These are phyloP conservation scores for Lagocephalus sceleratus DNA, from an alignment of 2,797 vertebrate genomes.

Conservation along the genomic window DNA sequence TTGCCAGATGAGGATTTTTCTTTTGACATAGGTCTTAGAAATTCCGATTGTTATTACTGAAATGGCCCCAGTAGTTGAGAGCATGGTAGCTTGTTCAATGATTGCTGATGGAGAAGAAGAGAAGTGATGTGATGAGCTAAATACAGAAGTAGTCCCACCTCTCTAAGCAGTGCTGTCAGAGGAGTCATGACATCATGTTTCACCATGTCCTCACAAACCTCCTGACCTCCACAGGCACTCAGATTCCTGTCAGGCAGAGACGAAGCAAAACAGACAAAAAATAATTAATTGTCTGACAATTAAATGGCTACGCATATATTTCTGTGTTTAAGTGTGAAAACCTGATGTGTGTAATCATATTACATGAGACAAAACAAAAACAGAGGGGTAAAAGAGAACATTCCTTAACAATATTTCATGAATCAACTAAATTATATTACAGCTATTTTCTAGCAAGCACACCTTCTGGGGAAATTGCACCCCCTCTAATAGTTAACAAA, in stretches of 20 bases:
- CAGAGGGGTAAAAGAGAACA: not conserved
- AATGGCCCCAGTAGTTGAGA: constrained; percentile 15
- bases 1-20: not conserved
- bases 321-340: not conserved
- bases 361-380: too few relatives aligned
- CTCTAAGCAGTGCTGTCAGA: constrained; percentile 86
- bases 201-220: constrained; percentile 98
- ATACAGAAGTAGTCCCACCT: constrained; percentile 76
- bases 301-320: not conserved
- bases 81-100: not conserved
- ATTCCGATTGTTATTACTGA: not conserved
- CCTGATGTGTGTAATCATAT: not conserved
- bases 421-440: not conserved
- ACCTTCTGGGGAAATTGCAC: constrained; percentile 19
- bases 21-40: not conserved
- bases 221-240: constrained; percentile 92
- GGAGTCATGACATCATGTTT: constrained; percentile 94
- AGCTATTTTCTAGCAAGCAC: not conserved
- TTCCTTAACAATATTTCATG: not conserved
- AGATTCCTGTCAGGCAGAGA: constrained; percentile 82
- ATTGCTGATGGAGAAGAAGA: constrained; percentile 41
- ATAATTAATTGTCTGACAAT: too few relatives aligned
- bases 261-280: too few relatives aligned
- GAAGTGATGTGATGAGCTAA: constrained; percentile 41
- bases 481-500: constrained; percentile 28